phyloP scores from a whole-genome alignment of 2,113 vertebrate genomes.

The Hucho hucho region DNA sequence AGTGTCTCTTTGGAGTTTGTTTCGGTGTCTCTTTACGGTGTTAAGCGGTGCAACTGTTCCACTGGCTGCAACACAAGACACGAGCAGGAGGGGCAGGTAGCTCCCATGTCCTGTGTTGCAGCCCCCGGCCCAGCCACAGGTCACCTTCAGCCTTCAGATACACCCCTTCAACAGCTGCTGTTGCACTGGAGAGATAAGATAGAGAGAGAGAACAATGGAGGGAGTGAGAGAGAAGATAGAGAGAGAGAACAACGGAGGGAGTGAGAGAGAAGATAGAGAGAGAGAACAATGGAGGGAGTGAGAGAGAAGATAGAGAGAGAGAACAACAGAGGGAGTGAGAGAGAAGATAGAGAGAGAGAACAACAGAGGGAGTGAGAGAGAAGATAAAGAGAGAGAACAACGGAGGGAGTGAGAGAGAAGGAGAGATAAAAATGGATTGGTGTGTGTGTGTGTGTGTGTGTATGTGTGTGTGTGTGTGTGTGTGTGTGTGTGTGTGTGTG shows the following conservation, averaged over 20 bases:
- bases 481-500: no score
- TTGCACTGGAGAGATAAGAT: constrained; percentile 71
- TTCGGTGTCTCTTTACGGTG: constrained; percentile 35
- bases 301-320: background rate
- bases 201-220: constrained; percentile 65
- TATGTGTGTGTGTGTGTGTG: no score
- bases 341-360: no score
- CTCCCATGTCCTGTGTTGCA: constrained; percentile 85
- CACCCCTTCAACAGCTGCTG: constrained; percentile 64
- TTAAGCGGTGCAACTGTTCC: constrained; percentile 69
- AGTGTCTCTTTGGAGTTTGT: constrained; percentile 23
- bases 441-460: no score
- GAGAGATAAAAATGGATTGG: constrained; percentile 26
- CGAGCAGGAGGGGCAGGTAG: constrained; percentile 72
- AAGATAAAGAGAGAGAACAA: no score
- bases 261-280: background rate
- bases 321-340: background rate
- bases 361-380: no score
- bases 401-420: constrained; percentile 34
- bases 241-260: background rate
- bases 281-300: constrained; percentile 6
- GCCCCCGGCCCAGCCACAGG: constrained; percentile 71
- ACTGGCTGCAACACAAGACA: constrained; percentile 86
- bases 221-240: constrained; percentile 38
- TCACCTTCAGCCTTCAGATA: constrained; percentile 60